These are phyloP conservation scores for Opisthograptis luteolata DNA, from an alignment of 2,888 invertebrate genomes.

Conservation along the genomic window DNA sequence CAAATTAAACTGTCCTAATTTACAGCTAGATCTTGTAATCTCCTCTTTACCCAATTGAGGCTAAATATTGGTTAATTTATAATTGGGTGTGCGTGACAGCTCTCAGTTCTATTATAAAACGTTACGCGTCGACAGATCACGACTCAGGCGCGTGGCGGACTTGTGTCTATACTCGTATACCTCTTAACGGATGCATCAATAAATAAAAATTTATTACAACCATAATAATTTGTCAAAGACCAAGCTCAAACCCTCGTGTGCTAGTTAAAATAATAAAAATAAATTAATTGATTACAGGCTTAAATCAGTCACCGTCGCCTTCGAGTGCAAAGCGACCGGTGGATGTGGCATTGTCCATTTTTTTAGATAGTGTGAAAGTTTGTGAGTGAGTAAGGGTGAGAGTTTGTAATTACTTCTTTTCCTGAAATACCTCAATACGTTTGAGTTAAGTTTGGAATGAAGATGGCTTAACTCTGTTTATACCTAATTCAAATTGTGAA, in stretches of 20 bases:
- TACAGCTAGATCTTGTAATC: no score
- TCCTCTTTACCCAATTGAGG: slow-evolving; percentile 70
- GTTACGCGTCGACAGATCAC: slow-evolving; percentile 51
- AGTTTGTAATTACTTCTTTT: no score
- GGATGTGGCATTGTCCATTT: no score
- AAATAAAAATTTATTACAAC: slow-evolving; percentile 16
- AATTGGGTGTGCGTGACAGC: slow-evolving; percentile 70
- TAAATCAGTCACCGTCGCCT: slow-evolving; percentile 2
- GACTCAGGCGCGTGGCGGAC: slow-evolving; percentile 52
- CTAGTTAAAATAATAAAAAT: background rate
- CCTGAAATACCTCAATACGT: background rate
- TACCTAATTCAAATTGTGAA: slow-evolving; percentile 2
- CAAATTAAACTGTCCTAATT: no score
- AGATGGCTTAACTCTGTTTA: no score
- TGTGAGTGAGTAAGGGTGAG: no score
- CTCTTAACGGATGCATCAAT: slow-evolving; percentile 1
- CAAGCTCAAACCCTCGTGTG: background rate
- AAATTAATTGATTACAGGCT: slow-evolving; percentile 1
- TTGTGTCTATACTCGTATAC: slow-evolving; percentile 25
- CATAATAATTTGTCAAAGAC: background rate
- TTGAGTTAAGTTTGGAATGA: background rate
- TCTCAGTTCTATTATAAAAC: slow-evolving; percentile 56
- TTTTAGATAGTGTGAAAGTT: no score
- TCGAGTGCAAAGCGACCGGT: no score
- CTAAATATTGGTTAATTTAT: slow-evolving; percentile 73